These are phyloP conservation scores for Menura novaehollandiae DNA, from an alignment of 2,113 vertebrate species.

Conservation along the genomic window DNA sequence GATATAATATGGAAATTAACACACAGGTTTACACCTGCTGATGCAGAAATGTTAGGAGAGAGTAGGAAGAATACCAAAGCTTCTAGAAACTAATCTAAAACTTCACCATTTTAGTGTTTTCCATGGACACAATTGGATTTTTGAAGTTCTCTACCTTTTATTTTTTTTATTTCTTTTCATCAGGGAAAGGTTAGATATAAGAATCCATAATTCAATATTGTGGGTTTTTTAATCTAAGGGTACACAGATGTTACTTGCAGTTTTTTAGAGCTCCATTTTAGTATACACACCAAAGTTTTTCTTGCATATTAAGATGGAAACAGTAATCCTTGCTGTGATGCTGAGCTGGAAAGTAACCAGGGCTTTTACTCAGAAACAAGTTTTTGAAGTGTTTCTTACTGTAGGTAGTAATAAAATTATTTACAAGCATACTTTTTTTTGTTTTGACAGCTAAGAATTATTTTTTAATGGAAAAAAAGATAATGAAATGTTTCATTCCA, in stretches of 20 bases:
- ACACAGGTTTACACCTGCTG: background rate
- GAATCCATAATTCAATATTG: background rate
- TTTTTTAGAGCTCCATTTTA: background rate
- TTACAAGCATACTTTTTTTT: background rate
- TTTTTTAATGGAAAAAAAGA: background rate
- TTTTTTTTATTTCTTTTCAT: background rate
- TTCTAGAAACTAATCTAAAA: background rate
- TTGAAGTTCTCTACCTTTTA: background rate
- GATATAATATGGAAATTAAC: background rate
- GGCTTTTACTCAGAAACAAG: background rate
- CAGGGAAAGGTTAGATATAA: background rate
- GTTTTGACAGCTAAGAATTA: background rate
- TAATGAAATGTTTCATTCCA: background rate
- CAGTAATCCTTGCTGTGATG: background rate
- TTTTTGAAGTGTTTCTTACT: background rate
- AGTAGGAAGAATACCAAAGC: background rate
- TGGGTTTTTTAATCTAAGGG: background rate
- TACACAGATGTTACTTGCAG: background rate
- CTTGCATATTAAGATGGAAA: background rate
- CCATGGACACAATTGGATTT: background rate
- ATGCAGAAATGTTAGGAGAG: background rate
- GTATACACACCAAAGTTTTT: background rate
- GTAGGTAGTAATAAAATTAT: background rate
- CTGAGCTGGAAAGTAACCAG: background rate
- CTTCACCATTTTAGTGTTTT: background rate